Percentiles rank a stretch among this genome's conserved stretches.
Evolutionary conservation across 2,113 vertebrate genomes (phyloP).

Genomic region (Clarias gariepinus): DNA sequence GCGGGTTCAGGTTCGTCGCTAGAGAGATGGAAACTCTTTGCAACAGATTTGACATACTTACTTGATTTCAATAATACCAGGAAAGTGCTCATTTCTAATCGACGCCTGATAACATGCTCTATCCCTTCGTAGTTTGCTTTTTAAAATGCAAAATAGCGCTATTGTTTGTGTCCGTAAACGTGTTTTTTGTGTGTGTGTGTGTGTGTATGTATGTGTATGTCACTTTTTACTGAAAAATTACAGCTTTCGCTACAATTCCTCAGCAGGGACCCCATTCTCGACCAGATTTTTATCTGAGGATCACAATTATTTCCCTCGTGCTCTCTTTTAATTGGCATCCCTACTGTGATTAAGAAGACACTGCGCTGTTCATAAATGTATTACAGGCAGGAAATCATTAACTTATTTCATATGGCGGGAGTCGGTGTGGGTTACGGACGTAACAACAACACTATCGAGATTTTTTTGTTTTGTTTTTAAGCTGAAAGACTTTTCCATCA

Average conservation of each 20-base stretch:
- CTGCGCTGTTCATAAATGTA: constrained; percentile 79
- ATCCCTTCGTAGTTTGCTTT: neutral
- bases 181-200: constrained; percentile 42
- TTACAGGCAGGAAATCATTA: constrained; percentile 76
- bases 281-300: constrained; percentile 78
- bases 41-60: neutral
- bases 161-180: constrained; percentile 38
- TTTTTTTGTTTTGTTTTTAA: constrained; percentile 57
- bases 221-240: constrained; percentile 80
- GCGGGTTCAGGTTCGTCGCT: neutral
- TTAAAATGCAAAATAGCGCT: constrained; percentile 21
- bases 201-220: constrained; percentile 60
- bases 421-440: constrained; percentile 69
- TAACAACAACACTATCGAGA: constrained; percentile 66
- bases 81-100: constrained; percentile 22
- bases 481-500: constrained; percentile 62
- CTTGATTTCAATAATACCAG: neutral
- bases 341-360: constrained; percentile 74
- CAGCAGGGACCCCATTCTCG: constrained; percentile 72
- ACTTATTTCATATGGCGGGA: constrained; percentile 71
- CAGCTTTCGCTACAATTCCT: constrained; percentile 77
- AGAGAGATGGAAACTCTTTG: neutral
- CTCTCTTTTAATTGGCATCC: constrained; percentile 76
- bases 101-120: neutral
- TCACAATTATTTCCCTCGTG: constrained; percentile 81